Base-by-base conservation (phyloP, 53 echinoderm and acorn worm species). In the Henricia sp. region DNA sequence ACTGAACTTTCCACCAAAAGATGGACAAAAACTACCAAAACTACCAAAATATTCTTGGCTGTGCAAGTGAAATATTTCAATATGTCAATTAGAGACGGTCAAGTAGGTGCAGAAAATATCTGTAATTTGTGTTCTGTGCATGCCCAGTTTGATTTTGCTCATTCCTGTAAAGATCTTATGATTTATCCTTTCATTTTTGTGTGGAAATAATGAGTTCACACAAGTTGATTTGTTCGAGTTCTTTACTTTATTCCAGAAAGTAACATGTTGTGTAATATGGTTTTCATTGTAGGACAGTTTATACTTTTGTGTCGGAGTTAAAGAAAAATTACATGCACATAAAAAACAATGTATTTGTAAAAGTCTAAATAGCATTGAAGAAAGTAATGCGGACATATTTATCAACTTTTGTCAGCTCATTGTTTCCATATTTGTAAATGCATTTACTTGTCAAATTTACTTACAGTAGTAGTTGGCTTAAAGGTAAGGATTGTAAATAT, bases 401-500 rank as follows among this genome's bases (percentile, higher is more conserved):
- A 59, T 76, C 76, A 76, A 57, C 35, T 72, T 73, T 26, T 76
- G 8, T 76, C 57, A 76, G 60, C 76, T 76, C 76, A 76, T 39
- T 59, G 37, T 16, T 4, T 30, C 19, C 38, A 37, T 35, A 13
- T 40, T 54, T 41, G 70, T 42, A 68, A n/a, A 37, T 57, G 24
- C 39, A 25, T 48, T 62, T 26, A 23, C 37, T 46, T 55, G 36
- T 50, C 41, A 28, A 26, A 37, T 13, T 30, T 69, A 65, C 46
- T 16, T 40, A 63, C 34, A 68, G 46, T 50, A 17, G 39, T 38
- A 60, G 63, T 63, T 46, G 46, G 10, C 40, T 64, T 32, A 73
- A 80, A 80, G 80, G 80, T 80, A 80, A 80, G 80, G 80, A 34
- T 80, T 80, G 63, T 80, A 60, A 62, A 80, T 80, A 73, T 60